phyloP scores from a whole-genome alignment of 2,113 vertebrate species.

The Crocuta crocuta region DNA sequence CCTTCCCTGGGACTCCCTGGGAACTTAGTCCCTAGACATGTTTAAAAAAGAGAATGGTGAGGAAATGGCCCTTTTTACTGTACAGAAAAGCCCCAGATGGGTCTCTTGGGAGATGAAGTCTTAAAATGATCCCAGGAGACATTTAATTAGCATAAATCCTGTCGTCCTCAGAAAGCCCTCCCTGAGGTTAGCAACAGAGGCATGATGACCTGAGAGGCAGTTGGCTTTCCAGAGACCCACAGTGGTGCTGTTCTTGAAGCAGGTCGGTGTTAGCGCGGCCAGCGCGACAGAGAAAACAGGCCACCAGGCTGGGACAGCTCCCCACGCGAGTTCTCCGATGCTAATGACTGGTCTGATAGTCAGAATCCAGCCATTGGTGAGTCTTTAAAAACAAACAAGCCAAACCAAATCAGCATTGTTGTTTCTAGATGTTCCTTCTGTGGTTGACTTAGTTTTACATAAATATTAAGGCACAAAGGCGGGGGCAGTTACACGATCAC shows the following conservation, averaged over 20 bases:
- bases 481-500: background rate
- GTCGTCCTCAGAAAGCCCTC: background rate
- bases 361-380: background rate
- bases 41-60: slow-evolving; percentile 34
- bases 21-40: slow-evolving; percentile 24
- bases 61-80: slow-evolving; percentile 11
- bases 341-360: background rate
- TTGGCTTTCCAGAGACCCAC: background rate
- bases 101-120: slow-evolving; percentile 15
- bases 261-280: background rate
- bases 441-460: background rate
- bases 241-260: background rate
- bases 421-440: background rate
- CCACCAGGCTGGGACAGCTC: background rate
- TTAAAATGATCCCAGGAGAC: slow-evolving; percentile 29
- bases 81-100: background rate
- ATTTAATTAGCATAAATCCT: slow-evolving; percentile 28
- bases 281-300: background rate
- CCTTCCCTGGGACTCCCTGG: slow-evolving; percentile 37
- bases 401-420: slow-evolving; percentile 10
- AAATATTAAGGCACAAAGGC: background rate
- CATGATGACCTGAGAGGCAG: background rate
- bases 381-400: slow-evolving; percentile 25
- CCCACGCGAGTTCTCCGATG: background rate
- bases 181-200: background rate